These are phyloP conservation scores for Laticauda laticaudata DNA, from an alignment of 2,113 vertebrate genomes.

Conservation along the genomic window DNA sequence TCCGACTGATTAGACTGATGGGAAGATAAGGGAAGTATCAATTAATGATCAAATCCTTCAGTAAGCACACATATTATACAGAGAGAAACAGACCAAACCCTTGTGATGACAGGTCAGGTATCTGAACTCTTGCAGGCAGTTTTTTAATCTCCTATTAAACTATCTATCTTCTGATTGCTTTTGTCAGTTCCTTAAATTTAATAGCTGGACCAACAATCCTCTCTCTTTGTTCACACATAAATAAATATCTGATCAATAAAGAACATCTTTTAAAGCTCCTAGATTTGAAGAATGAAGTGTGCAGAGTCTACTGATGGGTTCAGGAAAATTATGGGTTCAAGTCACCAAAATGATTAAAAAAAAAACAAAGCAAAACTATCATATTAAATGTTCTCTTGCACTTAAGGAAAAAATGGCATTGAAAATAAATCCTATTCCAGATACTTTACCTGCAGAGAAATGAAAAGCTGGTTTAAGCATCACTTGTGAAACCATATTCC, in stretches of 20 bases:
- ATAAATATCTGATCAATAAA: conserved; percentile 50
- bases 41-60: conserved; percentile 60
- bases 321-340: conserved; percentile 11
- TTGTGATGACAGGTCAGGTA: conserved; percentile 48
- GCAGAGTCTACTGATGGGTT: neutral
- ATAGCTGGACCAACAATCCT: conserved; percentile 52
- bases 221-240: conserved; percentile 45
- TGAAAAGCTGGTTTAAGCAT: neutral
- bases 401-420: neutral
- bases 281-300: conserved; percentile 32
- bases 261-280: conserved; percentile 45
- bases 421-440: neutral
- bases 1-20: neutral
- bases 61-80: conserved; percentile 33
- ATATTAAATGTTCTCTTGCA: neutral
- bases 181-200: conserved; percentile 63
- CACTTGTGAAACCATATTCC: neutral
- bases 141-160: conserved; percentile 64
- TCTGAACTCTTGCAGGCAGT: conserved; percentile 31
- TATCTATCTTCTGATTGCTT: conserved; percentile 63
- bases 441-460: neutral
- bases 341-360: neutral
- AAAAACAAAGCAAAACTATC: neutral
- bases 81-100: conserved; percentile 11
- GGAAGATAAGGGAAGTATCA: conserved; percentile 42